These are phyloP conservation scores for Eunapius fragilis DNA, from an alignment of 37 sponge, comb jelly and placozoan species.

Conservation along the genomic window DNA sequence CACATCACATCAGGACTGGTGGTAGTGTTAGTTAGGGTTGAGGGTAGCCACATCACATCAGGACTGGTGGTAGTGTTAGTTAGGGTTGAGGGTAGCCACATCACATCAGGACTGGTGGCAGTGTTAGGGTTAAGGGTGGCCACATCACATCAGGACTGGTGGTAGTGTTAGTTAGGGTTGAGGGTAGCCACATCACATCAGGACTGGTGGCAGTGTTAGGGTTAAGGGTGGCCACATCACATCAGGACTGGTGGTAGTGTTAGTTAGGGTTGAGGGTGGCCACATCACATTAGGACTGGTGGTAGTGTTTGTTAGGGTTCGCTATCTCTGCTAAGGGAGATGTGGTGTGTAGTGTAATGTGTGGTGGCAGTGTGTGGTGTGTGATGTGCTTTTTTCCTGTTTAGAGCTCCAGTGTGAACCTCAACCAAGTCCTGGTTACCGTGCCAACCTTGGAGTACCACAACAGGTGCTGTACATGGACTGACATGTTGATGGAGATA, in stretches of 20 bases:
- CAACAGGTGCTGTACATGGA: conserved; percentile 90
- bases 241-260: background rate
- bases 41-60: conserved; percentile 40
- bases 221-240: conserved; percentile 44
- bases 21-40: conserved; percentile 1
- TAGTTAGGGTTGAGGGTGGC: conserved; percentile 58
- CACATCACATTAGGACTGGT: background rate
- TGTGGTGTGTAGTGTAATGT: background rate
- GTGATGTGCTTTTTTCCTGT: background rate
- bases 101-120: background rate
- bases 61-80: background rate
- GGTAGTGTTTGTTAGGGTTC: background rate
- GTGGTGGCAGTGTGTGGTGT: conserved; percentile 34
- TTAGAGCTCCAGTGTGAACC: conserved; percentile 64
- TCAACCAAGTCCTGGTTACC: conserved; percentile 75
- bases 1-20: background rate
- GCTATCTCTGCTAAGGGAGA: no score
- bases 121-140: conserved; percentile 49
- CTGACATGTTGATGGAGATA: conserved; percentile 87
- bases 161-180: conserved; percentile 1
- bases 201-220: background rate
- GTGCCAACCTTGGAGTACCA: conserved; percentile 93
- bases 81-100: conserved; percentile 59
- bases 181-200: conserved; percentile 40
- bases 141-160: background rate